Evolutionary conservation across 23 tunicate species (phyloP).

Genomic region (Styela clava): DNA sequence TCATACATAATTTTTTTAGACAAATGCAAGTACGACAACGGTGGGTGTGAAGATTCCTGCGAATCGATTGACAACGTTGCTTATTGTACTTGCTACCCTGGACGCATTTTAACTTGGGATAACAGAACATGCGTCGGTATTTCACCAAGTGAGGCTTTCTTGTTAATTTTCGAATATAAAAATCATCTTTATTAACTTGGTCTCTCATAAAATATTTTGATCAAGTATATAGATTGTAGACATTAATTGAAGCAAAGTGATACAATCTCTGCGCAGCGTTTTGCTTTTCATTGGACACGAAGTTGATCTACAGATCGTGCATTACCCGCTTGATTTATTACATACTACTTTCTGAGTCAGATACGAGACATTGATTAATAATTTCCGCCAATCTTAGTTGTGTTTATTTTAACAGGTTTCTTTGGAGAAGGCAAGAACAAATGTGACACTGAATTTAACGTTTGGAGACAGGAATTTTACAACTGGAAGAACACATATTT

Average conservation of each 20-base stretch:
- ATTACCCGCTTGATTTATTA: no score
- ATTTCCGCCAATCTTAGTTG: no score
- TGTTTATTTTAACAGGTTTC: no score
- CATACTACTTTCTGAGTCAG: no score
- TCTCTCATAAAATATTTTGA: no score
- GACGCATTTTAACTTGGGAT: slow-evolving; percentile 1
- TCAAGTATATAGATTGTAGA: no score
- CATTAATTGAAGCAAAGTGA: no score
- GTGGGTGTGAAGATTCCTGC: slow-evolving; percentile 24
- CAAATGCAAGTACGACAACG: slow-evolving; percentile 26
- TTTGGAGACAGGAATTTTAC: slow-evolving; percentile 7
- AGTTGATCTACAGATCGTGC: no score
- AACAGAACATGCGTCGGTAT: slow-evolving; percentile 15
- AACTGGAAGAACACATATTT: slow-evolving; percentile 8
- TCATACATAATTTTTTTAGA: slow-evolving; percentile 5
- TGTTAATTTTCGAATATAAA: not conserved
- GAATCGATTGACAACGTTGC: not conserved
- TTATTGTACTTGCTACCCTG: slow-evolving; percentile 1
- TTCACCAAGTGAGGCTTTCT: slow-evolving; percentile 16
- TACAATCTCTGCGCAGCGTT: no score
- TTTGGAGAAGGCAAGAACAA: slow-evolving; percentile 2
- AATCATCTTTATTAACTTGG: no score
- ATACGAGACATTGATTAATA: no score
- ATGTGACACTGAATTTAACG: slow-evolving; percentile 8
- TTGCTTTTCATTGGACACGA: no score